phyloP scores from a whole-genome alignment of 2,888 invertebrate species.

The Hypolimnas misippus region DNA sequence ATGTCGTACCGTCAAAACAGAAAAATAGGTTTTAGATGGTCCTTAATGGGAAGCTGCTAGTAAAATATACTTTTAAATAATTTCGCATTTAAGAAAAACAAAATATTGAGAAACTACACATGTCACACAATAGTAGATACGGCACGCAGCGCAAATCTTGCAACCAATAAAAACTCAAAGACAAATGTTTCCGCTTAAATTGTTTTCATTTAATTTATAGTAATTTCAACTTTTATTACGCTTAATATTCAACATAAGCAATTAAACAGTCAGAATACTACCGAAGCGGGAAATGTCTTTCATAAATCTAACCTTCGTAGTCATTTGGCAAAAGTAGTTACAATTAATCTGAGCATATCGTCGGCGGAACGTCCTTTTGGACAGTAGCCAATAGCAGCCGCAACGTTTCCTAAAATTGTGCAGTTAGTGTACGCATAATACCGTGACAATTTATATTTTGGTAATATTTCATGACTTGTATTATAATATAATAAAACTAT shows the following conservation, averaged over 20 bases:
- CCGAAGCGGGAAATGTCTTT: conserved; percentile 20
- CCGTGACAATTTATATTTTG: conserved; percentile 11
- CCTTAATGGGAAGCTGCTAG: no score
- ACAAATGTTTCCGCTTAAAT: not conserved
- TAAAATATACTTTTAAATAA: no score
- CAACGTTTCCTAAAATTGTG: conserved; percentile 26
- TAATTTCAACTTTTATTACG: conserved; percentile 6
- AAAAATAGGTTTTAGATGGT: no score
- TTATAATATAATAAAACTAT: conserved; percentile 12
- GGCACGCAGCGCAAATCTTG: not conserved
- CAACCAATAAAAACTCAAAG: not conserved
- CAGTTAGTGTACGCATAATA: conserved; percentile 22
- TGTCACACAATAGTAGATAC: not conserved
- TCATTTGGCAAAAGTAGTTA: conserved; percentile 74
- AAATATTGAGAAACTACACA: no score
- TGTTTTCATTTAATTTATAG: not conserved
- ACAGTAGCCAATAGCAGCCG: conserved; percentile 54
- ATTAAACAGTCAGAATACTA: conserved; percentile 6
- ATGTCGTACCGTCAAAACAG: no score
- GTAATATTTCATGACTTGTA: conserved; percentile 3
- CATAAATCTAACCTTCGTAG: conserved; percentile 42
- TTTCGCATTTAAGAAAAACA: no score
- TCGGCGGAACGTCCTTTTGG: conserved; percentile 58
- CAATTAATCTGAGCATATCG: conserved; percentile 71
- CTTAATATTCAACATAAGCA: conserved; percentile 11